Evolutionary conservation across 2,797 vertebrate genomes (phyloP), one percentile per base, ranked within the genome.

Genomic region (Esox masquinongy): DNA sequence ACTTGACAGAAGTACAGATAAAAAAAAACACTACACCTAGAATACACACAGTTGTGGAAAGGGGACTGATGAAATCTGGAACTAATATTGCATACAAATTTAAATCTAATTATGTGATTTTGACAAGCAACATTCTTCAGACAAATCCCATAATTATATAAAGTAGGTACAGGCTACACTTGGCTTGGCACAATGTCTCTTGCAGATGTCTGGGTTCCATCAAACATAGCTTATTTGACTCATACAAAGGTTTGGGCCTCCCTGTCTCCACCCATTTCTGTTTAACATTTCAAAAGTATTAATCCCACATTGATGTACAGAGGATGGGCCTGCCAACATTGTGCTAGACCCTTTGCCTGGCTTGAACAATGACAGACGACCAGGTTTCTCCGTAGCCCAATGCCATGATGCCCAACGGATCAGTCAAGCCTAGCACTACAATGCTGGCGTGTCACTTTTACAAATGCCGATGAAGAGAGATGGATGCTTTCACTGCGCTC

Each of bases 281-380:
- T 78, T 89, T 87, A 89, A 89, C 89, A 89, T 91, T 92, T 91
- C 73, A 90, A 89, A 88, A 70, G 76, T 79, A 24, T 73, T 8
- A 79, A 77, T 81, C 82, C 75, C 80, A 64, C 49, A 29, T 72
- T 68, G 73, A 75, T 50, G 80, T 84, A 84, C 80, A 79, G 79
- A 78, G 85, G 88, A 79, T 47, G 78, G 76, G 76, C 71, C 77
- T 72, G 73, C 74, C 83, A 85, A 82, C 84, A 64, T 77, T 84
- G 84, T 74, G 77, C 83, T 83, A 78, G 80, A 88, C 85, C 82
- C 82, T 56, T 80, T 79, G 85, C 83, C 76, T 70, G 83, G 77
- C 81, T 86, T 88, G 84, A 88, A 82, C 79, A 68, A 84, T 84
- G 90, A 89, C 83, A 85, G 90, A 91, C 66, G 75, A 77, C 75